Evolutionary conservation across 2,113 vertebrate species (phyloP).

Genomic region (Cichladusa arquata): DNA sequence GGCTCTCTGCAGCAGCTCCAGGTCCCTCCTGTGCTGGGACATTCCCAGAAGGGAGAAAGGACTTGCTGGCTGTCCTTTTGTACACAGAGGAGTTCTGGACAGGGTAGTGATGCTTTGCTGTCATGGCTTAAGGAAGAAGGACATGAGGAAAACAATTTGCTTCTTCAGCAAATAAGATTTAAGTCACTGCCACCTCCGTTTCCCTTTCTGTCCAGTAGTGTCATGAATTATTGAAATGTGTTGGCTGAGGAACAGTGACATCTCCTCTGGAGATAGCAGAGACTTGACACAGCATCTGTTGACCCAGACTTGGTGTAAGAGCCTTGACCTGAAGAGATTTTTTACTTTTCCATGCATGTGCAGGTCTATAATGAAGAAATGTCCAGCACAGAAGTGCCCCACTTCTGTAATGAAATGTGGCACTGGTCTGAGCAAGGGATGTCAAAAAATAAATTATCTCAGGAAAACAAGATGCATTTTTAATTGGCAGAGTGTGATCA

Average conservation of each 20-base stretch:
- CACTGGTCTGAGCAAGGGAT: background rate
- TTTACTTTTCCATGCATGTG: background rate
- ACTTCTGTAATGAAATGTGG: background rate
- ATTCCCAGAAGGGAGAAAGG: background rate
- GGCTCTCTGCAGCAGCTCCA: background rate
- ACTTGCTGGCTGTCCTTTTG: too few species aligned
- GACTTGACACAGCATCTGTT: background rate
- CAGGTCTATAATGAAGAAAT: background rate
- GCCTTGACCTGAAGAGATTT: background rate
- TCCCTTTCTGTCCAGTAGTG: background rate
- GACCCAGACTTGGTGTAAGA: background rate
- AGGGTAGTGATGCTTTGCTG: background rate
- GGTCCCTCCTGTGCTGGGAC: background rate
- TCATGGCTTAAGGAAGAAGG: background rate
- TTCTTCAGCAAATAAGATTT: background rate
- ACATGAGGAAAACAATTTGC: background rate
- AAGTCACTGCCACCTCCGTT: background rate
- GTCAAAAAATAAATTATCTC: conserved; percentile 9
- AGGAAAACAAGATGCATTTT: background rate
- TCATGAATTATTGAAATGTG: background rate
- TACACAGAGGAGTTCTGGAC: background rate
- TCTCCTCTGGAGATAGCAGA: background rate
- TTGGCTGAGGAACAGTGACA: background rate
- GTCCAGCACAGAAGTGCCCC: background rate
- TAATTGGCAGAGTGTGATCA: background rate